Conservation (phyloP, 2,888 invertebrate genomes). For the Graphium colonna region DNA sequence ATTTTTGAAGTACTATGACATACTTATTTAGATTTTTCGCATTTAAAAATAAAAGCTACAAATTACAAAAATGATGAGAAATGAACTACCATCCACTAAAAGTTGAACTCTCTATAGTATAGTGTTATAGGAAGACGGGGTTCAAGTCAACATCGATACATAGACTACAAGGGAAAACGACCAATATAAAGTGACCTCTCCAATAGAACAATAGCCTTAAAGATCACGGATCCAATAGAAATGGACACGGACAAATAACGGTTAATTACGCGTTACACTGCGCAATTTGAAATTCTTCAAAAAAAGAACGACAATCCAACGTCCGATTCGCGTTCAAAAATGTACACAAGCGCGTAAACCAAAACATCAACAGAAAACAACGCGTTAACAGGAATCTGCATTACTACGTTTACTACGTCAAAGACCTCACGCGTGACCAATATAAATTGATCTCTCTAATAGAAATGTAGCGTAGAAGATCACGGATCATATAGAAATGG, state of each 20-base stretch:
- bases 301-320: slow-evolving; percentile 12
- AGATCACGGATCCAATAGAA: slow-evolving; percentile 22
- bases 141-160: no score
- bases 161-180: background rate
- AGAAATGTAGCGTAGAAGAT: background rate
- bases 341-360: slow-evolving; percentile 4
- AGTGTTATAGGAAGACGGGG: no score
- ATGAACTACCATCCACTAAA: no score
- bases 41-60: no score
- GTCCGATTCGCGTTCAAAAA: slow-evolving; percentile 15
- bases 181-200: slow-evolving; percentile 5
- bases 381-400: slow-evolving; percentile 2
- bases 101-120: no score
- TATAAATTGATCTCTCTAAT: background rate
- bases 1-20: no score
- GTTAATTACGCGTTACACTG: no score
- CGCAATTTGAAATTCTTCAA: slow-evolving; percentile 5
- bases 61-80: no score
- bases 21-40: no score
- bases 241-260: no score
- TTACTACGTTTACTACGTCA: background rate
- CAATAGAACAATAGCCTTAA: background rate
- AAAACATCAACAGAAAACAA: slow-evolving; percentile 19
- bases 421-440: background rate
- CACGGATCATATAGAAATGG: slow-evolving; percentile 30